Evolutionary conservation across 2,113 vertebrate genomes (phyloP).

Genomic region (Eupsittula cactorum): DNA sequence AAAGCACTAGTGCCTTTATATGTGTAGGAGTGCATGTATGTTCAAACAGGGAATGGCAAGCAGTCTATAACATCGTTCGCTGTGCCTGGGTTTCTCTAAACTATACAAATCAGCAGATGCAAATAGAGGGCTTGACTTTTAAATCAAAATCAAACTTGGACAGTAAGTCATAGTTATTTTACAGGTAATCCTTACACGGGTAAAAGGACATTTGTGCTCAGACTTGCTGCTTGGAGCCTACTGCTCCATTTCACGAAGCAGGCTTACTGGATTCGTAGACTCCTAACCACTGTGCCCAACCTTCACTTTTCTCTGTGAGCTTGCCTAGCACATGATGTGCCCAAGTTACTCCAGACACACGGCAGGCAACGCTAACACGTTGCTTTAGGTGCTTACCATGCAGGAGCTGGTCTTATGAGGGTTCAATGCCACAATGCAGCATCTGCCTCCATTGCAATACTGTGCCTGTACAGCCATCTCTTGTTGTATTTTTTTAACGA

Average conservation of each 20-base stretch:
- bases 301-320: background rate
- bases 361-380: accelerated
- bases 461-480: background rate
- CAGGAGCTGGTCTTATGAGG: accelerated
- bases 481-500: background rate
- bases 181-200: background rate
- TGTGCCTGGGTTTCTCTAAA: background rate
- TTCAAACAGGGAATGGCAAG: background rate
- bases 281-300: background rate
- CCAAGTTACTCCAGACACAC: background rate
- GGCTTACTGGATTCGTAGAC: background rate
- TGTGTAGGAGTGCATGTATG: background rate
- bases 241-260: accelerated
- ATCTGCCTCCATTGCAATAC: accelerated
- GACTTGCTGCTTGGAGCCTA: background rate
- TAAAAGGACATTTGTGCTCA: background rate
- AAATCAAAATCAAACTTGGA: background rate
- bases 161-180: background rate
- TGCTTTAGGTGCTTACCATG: accelerated
- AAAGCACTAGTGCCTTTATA: background rate
- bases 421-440: accelerated
- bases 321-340: accelerated
- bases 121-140: background rate
- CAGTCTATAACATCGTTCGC: background rate
- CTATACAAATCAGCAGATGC: accelerated